phyloP scores from a whole-genome alignment of 2,797 vertebrate species.

The Falco naumanni region DNA sequence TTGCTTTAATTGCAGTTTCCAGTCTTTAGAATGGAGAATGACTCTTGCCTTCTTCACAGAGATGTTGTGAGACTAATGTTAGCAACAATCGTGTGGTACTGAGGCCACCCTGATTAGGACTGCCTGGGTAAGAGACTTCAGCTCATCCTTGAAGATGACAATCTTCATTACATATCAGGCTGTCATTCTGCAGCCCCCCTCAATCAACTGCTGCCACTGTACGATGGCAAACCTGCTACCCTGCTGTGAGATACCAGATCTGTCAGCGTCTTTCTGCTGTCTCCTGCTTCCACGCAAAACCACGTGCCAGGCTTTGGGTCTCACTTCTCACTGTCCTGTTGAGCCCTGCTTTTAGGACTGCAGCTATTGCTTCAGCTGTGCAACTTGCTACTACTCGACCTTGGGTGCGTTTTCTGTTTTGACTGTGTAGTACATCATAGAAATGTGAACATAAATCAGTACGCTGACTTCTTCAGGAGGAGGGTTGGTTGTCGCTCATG shows the following conservation, averaged over 20 bases:
- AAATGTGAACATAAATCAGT: not conserved
- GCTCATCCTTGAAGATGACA: constrained; percentile 4
- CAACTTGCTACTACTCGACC: not conserved
- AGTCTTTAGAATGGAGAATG: not conserved
- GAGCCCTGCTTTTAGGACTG: not conserved
- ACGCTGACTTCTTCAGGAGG: not conserved
- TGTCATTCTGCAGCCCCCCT: not conserved
- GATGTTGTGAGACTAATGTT: constrained; percentile 37
- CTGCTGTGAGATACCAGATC: not conserved
- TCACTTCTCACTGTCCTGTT: accelerated
- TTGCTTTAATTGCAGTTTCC: constrained; percentile 45
- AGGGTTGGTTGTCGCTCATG: not conserved
- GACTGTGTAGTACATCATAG: not conserved
- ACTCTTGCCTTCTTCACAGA: constrained; percentile 33
- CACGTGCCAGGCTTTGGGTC: accelerated
- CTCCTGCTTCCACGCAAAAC: not conserved
- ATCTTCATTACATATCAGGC: not conserved
- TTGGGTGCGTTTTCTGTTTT: not conserved
- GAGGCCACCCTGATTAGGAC: not conserved
- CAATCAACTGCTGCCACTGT: not conserved
- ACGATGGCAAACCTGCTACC: not conserved
- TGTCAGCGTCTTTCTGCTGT: not conserved
- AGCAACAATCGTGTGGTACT: not conserved
- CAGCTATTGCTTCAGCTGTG: accelerated
- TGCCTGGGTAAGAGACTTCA: not conserved